phyloP scores from a whole-genome alignment of 2,888 invertebrate species.

The Allolobophora icterica region DNA sequence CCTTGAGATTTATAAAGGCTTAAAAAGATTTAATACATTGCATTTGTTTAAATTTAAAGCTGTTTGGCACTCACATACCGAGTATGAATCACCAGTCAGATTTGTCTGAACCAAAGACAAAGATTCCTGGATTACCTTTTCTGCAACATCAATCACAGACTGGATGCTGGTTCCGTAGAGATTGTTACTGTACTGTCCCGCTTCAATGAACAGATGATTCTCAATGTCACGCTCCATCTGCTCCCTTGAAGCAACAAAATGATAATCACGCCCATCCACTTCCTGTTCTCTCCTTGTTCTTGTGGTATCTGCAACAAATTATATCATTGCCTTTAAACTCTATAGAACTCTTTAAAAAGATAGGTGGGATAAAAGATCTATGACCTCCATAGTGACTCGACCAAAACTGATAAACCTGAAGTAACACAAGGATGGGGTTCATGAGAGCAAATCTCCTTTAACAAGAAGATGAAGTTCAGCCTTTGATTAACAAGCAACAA shows the following conservation, averaged over 20 bases:
- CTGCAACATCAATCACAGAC: slow-evolving; percentile 93
- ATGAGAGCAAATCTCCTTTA: not conserved
- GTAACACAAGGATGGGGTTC: not conserved
- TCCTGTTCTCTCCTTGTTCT: slow-evolving; percentile 94
- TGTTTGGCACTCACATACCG: not conserved
- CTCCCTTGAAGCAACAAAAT: slow-evolving; percentile 89
- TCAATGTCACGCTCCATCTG: slow-evolving; percentile 88
- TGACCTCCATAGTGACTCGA: not conserved
- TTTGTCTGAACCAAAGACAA: slow-evolving; percentile 13
- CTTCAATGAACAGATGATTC: slow-evolving; percentile 98
- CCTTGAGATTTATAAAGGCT: not conserved
- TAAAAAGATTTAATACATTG: not conserved
- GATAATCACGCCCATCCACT: slow-evolving; percentile 96
- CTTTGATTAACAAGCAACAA: no score
- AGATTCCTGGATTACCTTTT: slow-evolving; percentile 70
- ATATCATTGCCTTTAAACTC: not conserved
- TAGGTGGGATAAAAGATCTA: no score
- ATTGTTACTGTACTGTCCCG: slow-evolving; percentile 99
- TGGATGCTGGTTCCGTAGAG: slow-evolving; percentile 98
- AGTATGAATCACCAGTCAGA: not conserved
- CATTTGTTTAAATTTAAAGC: not conserved
- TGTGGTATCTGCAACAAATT: slow-evolving; percentile 74
- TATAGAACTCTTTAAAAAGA: not conserved
- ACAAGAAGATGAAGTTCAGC: no score
- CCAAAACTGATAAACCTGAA: not conserved